Percentiles rank a stretch among this genome's conserved stretches.
These are phyloP conservation scores for Gymnogyps californianus DNA, from an alignment of 2,113 vertebrate species.

Conservation along the genomic window DNA sequence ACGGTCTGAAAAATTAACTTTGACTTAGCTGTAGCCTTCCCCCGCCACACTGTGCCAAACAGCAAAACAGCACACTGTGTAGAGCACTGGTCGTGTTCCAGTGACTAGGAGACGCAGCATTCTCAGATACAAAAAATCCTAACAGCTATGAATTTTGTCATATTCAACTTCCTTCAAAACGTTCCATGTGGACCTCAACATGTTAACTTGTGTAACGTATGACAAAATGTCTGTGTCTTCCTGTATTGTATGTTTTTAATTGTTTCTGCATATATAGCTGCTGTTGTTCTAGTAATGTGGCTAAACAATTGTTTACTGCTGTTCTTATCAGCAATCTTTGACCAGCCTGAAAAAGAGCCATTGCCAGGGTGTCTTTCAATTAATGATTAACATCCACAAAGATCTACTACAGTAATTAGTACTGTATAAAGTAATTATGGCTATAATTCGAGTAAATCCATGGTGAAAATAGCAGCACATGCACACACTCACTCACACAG, in stretches of 20 bases:
- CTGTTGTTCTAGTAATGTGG: background rate
- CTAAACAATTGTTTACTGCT: background rate
- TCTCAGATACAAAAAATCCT: background rate
- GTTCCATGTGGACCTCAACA: background rate
- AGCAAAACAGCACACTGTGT: background rate
- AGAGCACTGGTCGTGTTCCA: background rate
- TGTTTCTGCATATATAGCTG: background rate
- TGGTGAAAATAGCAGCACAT: background rate
- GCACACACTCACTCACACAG: background rate
- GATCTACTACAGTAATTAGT: background rate
- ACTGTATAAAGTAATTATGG: background rate
- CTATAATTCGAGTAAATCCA: background rate
- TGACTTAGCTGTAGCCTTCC: too few species aligned
- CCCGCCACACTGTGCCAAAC: background rate
- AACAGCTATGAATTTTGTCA: background rate
- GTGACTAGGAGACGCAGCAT: background rate
- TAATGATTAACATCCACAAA: background rate
- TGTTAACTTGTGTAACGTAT: background rate
- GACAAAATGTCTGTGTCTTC: background rate
- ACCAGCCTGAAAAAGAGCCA: slow-evolving; percentile 28
- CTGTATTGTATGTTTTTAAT: background rate
- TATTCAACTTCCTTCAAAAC: slow-evolving; percentile 24
- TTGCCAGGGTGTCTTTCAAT: slow-evolving; percentile 13
- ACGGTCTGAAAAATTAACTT: background rate
- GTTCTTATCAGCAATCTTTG: slow-evolving; percentile 21